Evolutionary conservation across 2,113 vertebrate species (phyloP).

Genomic region (Columba livia): DNA sequence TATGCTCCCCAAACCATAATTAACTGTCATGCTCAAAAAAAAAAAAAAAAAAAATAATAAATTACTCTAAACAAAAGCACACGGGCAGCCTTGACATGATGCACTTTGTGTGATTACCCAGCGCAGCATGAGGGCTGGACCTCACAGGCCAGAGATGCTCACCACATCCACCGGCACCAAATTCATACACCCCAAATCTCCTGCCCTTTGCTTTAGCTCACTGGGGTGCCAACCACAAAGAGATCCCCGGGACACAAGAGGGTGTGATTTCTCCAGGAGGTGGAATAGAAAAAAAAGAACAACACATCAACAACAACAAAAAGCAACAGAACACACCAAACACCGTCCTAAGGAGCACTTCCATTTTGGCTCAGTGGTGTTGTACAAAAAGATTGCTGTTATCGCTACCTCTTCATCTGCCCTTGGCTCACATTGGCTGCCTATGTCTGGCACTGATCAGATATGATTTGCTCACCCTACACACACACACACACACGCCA

Average conservation of each 20-base stretch:
- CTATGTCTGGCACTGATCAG: accelerated
- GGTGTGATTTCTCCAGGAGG: accelerated
- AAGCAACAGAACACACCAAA: no score
- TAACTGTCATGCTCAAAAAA: not conserved
- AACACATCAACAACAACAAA: no score
- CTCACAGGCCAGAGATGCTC: accelerated
- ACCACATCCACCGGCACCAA: not conserved
- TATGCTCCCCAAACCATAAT: not conserved
- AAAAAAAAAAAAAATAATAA: not conserved
- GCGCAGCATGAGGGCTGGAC: not conserved
- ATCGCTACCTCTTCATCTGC: not conserved
- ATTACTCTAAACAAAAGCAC: not conserved
- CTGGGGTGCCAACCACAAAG: not conserved
- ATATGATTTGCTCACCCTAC: not conserved
- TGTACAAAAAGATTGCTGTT: not conserved
- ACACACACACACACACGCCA: accelerated
- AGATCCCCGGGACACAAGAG: accelerated
- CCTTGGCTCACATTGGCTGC: accelerated
- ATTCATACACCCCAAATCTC: not conserved
- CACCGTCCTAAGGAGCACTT: not conserved
- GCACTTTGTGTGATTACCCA: not conserved
- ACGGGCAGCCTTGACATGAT: accelerated
- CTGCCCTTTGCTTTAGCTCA: not conserved
- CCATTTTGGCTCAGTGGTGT: not conserved
- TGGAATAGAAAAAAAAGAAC: not conserved